Evolutionary conservation across 2,113 vertebrate genomes (phyloP), one percentile per base, ranked within the genome.

Genomic region (Echinops telfairi): DNA sequence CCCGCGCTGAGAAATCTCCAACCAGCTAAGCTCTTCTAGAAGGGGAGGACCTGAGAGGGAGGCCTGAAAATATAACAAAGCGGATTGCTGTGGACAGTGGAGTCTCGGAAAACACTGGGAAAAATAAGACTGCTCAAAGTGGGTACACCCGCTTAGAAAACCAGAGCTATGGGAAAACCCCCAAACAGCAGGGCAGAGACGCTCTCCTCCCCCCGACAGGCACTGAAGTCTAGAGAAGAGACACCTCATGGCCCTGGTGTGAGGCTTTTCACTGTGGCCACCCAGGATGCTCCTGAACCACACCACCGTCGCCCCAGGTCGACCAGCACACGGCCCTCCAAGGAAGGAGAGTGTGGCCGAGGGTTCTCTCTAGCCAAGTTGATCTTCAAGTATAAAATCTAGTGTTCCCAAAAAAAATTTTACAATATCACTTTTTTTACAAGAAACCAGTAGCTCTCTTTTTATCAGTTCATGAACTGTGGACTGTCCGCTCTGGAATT

Each of bases 201-300:
- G 58, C 12, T 81, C 81, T 81, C 85, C 43, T 68, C 20, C 68
- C 3, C 25, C 58, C 40, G 17, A 5, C 16, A 31, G 29, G 1
- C 47, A 80, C 73, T 82, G 81, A 77, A 86, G 81, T 82, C 58
- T 19, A 82, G 80, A 88, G 80, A 86, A 83, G 36, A 47, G 11
- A 22, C 53, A 78, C 68, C 60, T 70, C 40, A 60, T 3, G 29
- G 73, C 6, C 4, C 64, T 6, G 23, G 68, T 38, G 25, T 31
- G 76, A 78, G 33, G 47, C 76, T 29, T 29, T 36, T 70, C 76
- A 40, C 47, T 23, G 23, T 71, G 38, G 17, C 64, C 77, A 77
- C 43, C 60, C 5, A 86, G 23, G 66, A 6, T 38, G 66, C 10
- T n/a, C 73, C 33, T 40, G 58, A 3, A 6, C 60, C 47, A 10